A percentile compares a stretch with the other conserved stretches of the same genome.
Evolutionary conservation across 2,797 vertebrate genomes (phyloP).

Genomic region (Anisognathus igniventris): DNA sequence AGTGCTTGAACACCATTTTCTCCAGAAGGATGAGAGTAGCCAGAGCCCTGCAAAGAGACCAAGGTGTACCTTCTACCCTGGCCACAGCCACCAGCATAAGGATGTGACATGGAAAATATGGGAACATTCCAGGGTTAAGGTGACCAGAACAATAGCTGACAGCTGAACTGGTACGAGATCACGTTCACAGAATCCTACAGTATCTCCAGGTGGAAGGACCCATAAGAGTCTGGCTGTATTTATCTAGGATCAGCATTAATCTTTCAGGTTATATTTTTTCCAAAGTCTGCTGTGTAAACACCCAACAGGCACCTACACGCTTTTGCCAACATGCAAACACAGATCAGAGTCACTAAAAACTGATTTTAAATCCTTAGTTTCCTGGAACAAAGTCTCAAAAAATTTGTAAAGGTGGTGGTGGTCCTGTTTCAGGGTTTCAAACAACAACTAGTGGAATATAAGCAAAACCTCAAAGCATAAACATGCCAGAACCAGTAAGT

Average conservation of each 20-base stretch:
- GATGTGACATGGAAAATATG: rapidly evolving
- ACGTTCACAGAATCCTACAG: neutral
- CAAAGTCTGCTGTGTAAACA: neutral
- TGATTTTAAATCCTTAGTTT: neutral
- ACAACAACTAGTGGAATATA: neutral
- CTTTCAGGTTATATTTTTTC: neutral
- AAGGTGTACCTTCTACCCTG: neutral
- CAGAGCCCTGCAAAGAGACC: neutral
- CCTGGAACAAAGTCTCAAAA: neutral
- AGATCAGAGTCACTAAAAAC: neutral
- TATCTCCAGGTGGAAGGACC: neutral
- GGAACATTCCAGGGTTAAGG: neutral
- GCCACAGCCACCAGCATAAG: neutral
- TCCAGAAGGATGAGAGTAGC: neutral
- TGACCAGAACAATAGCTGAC: neutral
- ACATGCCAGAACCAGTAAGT: neutral
- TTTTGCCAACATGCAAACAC: neutral
- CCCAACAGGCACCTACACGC: neutral
- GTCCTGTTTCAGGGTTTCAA: neutral
- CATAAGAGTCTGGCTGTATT: neutral
- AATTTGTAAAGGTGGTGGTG: neutral
- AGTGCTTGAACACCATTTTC: neutral
- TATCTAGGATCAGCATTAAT: neutral
- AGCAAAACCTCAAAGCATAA: neutral
- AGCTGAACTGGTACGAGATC: neutral